Percentiles rank a stretch among this genome's conserved stretches.
phyloP scores from a whole-genome alignment of 2,113 vertebrate species.

The Oreocharis arfaki region DNA sequence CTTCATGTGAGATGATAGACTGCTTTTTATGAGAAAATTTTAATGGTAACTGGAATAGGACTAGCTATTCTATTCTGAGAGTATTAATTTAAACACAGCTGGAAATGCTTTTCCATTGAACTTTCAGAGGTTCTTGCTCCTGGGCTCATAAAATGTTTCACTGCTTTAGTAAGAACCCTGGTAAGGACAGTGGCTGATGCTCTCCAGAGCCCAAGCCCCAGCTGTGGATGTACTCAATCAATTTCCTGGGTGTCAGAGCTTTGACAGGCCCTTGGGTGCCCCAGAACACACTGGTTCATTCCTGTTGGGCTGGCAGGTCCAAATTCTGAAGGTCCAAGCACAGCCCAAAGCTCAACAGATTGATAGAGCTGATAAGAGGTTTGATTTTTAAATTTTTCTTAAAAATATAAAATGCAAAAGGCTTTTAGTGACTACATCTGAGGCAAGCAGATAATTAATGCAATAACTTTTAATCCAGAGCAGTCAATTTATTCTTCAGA shows the following conservation, averaged over 20 bases:
- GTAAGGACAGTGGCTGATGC: neutral
- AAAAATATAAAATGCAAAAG: neutral
- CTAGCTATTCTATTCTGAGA: neutral
- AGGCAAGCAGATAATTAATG: neutral
- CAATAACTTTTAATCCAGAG: neutral
- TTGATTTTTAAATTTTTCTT: neutral
- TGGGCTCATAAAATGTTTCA: neutral
- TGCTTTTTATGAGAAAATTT: neutral
- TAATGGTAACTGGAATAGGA: neutral
- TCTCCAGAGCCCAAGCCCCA: neutral
- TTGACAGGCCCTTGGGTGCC: neutral
- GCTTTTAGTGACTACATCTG: neutral
- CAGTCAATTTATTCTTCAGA: neutral
- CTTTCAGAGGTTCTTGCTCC: neutral
- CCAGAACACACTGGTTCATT: neutral
- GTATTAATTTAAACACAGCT: neutral
- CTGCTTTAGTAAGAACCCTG: neutral
- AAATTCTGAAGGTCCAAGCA: neutral
- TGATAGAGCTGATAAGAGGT: neutral
- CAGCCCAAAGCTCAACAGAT: neutral
- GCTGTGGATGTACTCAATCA: neutral
- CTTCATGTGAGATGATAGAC: neutral
- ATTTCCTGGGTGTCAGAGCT: neutral
- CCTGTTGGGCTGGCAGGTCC: neutral
- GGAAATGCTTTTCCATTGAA: neutral